A percentile compares a stretch with the other conserved stretches of the same genome.
Evolutionary conservation across 2,113 vertebrate species (phyloP).

Genomic region (Ptyas mucosa): DNA sequence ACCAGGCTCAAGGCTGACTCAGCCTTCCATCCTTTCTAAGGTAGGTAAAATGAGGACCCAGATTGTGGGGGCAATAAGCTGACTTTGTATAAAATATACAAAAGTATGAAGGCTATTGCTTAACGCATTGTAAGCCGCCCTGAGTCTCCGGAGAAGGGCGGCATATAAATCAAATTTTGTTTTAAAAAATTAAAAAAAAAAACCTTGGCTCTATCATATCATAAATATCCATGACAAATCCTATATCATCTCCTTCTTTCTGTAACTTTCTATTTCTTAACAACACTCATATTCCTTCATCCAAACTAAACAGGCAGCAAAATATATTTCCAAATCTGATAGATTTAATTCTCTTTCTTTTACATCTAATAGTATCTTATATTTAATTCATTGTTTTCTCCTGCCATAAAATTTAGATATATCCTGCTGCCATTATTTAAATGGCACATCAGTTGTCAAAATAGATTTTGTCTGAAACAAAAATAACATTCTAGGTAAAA

Average conservation of each 20-base stretch:
- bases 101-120: too few relatives aligned
- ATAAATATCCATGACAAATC: not conserved
- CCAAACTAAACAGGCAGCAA: not conserved
- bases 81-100: too few relatives aligned
- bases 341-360: not conserved
- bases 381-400: not conserved
- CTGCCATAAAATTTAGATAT: not conserved
- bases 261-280: not conserved
- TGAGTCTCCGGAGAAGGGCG: too few relatives aligned
- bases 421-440: not conserved
- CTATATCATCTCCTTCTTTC: not conserved
- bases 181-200: too few relatives aligned
- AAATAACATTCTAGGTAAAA: not conserved
- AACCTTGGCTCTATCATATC: not conserved
- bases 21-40: too few relatives aligned
- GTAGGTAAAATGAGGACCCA: too few relatives aligned
- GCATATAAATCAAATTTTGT: too few relatives aligned
- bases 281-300: not conserved
- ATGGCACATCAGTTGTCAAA: not conserved
- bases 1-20: too few relatives aligned
- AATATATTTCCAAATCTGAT: not conserved
- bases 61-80: too few relatives aligned
- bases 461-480: not conserved
- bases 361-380: not conserved
- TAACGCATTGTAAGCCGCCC: too few relatives aligned